Conservation (phyloP, 1,140 invertebrate genomes). For the Micrasema minimum region DNA sequence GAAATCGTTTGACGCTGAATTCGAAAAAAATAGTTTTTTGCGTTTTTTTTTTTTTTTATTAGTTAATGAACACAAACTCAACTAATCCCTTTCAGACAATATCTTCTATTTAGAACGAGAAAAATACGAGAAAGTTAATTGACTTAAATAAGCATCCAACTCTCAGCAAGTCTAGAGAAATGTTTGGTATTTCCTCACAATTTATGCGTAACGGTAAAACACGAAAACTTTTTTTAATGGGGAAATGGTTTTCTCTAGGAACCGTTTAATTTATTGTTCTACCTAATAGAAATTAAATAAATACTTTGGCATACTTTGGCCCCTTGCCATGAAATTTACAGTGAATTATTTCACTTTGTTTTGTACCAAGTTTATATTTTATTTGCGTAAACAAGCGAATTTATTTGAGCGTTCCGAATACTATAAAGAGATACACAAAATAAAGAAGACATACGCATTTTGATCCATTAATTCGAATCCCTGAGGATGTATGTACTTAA, state of each 20-base stretch:
- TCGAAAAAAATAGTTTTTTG: no score
- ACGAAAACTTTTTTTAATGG: constrained; percentile 6
- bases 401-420: not conserved
- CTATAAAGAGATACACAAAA: not conserved
- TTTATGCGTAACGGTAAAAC: constrained; percentile 8
- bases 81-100: no score
- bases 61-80: no score
- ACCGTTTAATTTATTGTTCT: constrained; percentile 17
- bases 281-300: constrained; percentile 30
- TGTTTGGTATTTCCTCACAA: constrained; percentile 21
- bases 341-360: constrained; percentile 26
- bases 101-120: no score
- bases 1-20: no score
- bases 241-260: constrained; percentile 22
- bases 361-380: constrained; percentile 3
- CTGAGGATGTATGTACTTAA: no score
- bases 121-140: no score
- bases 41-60: no score
- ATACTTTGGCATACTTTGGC: constrained; percentile 25
- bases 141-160: no score
- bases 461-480: no score
- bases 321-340: constrained; percentile 8
- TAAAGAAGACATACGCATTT: not conserved
- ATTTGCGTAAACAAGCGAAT: not conserved
- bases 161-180: not conserved